phyloP scores from a whole-genome alignment of 2,113 vertebrate genomes.

The Erythrocercus mccallii region DNA sequence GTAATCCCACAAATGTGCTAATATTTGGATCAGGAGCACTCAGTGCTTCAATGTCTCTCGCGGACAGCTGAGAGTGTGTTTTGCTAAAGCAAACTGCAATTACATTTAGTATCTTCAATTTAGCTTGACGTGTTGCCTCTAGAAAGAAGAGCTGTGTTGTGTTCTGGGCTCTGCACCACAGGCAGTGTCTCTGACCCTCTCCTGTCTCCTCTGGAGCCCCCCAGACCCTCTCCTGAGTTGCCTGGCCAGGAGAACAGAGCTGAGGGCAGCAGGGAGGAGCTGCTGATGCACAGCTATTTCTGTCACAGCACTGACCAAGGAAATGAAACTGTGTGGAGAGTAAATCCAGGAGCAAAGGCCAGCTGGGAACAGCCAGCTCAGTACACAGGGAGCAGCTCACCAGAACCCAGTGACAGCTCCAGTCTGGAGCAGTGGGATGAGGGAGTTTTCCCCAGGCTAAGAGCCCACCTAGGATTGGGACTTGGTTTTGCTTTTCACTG shows the following conservation, averaged over 20 bases:
- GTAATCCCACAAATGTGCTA: not conserved
- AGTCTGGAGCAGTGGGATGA: rapidly evolving
- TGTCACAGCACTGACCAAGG: not conserved
- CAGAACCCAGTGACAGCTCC: not conserved
- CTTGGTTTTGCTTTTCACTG: not conserved
- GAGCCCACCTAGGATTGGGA: not conserved
- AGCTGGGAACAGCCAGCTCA: not conserved
- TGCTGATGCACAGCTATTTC: not conserved
- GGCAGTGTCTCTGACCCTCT: not conserved
- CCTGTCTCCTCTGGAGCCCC: not conserved
- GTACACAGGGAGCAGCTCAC: not conserved
- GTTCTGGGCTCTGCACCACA: not conserved
- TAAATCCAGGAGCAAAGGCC: not conserved
- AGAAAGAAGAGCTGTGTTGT: not conserved
- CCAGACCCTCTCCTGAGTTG: not conserved
- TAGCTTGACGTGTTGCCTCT: not conserved
- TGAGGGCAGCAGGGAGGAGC: not conserved
- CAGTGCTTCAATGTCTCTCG: not conserved
- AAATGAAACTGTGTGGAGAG: not conserved
- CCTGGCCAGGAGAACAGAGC: not conserved
- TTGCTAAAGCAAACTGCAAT: conserved; percentile 42
- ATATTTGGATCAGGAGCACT: conserved; percentile 9
- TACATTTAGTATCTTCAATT: conserved; percentile 10
- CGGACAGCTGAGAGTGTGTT: not conserved
- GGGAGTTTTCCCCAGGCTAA: not conserved